Conservation (phyloP, 2,888 invertebrate species). For the Lasioglossum leucozonium region DNA sequence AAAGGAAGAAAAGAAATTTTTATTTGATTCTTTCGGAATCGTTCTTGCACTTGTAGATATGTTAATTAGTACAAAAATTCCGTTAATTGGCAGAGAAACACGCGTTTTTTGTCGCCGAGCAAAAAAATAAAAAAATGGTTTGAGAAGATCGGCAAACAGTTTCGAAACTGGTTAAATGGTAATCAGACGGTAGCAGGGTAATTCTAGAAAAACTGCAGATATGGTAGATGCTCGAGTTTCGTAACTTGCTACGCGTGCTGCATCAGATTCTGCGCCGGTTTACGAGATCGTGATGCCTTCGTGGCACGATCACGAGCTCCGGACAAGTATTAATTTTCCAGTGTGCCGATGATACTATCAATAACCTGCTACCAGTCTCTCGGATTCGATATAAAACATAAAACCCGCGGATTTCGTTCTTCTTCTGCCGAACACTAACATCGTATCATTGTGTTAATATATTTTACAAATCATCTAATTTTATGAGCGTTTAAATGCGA, state of each 20-base stretch:
- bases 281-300: conserved; percentile 37
- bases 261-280: conserved; percentile 18
- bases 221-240: conserved; percentile 43
- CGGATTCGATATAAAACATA: background rate
- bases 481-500: background rate
- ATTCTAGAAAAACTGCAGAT: conserved; percentile 32
- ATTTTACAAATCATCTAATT: background rate
- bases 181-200: conserved; percentile 9
- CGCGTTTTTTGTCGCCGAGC: background rate
- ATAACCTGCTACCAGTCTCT: conserved; percentile 9
- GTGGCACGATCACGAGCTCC: conserved; percentile 21
- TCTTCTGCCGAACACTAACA: background rate
- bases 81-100: background rate
- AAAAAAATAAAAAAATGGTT: background rate
- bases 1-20: background rate
- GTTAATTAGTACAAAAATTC: background rate
- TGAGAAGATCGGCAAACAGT: background rate
- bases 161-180: conserved; percentile 20
- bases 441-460: background rate
- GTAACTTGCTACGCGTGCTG: conserved; percentile 26
- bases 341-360: background rate
- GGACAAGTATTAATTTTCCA: conserved; percentile 36
- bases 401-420: background rate
- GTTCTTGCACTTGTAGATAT: background rate
- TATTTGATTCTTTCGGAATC: background rate